Conservation (phyloP, 2,113 vertebrate species). For the Hydropotes inermis region DNA sequence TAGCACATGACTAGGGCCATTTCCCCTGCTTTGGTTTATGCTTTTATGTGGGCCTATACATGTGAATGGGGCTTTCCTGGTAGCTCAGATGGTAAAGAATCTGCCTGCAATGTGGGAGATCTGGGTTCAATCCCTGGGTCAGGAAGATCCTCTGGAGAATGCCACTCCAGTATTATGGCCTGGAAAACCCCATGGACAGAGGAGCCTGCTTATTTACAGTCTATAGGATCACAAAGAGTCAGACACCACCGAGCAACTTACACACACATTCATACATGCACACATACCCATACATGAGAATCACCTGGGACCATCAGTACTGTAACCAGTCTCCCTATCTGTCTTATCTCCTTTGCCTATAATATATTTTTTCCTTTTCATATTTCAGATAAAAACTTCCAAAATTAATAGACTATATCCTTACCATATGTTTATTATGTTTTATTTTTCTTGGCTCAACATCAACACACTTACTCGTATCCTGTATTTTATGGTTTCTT, state of each 20-base stretch:
- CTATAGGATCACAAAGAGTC: not conserved
- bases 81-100: not conserved
- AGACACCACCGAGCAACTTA: fast-evolving
- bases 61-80: not conserved
- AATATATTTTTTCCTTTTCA: not conserved
- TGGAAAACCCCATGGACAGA: not conserved
- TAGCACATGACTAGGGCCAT: not conserved
- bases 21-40: not conserved
- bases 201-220: not conserved
- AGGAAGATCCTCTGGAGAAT: not conserved
- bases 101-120: not conserved
- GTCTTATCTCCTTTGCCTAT: not conserved
- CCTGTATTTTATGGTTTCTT: not conserved
- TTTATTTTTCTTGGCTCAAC: not conserved
- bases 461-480: not conserved
- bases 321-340: not conserved
- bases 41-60: not conserved
- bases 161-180: not conserved
- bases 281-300: not conserved
- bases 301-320: not conserved
- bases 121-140: not conserved
- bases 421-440: not conserved
- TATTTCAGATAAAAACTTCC: not conserved
- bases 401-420: not conserved
- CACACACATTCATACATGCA: not conserved